Base-by-base conservation (phyloP, 1,140 invertebrate genomes). In the Caenorhabditis brenneri region DNA sequence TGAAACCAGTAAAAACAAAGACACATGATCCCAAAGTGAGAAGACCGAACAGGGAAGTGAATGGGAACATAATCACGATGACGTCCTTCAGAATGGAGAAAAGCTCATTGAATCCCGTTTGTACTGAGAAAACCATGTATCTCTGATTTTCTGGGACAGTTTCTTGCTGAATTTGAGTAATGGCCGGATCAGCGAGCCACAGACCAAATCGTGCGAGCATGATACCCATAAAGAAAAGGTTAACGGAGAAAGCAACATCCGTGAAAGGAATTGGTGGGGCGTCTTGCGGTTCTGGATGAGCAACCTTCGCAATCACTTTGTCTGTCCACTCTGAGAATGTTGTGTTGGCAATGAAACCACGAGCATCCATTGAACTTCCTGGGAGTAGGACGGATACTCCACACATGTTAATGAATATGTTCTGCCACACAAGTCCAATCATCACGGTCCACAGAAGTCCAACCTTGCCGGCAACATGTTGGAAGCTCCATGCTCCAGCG, bases 311-410 rank as follows among this genome's bases (percentile, higher is more conserved):
- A 22, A 60, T 19, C 16, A 22, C 53, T 36, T 53, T 36, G 24
- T 36, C 49, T 15, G n/a, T 31, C 46, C 24, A 82, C 33, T 46
- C 24, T 0, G 19, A n/a, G 1, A 42, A 6, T 6, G 36, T 46
- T 2, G 36, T 74, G 27, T 84, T 78, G 9, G 19, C 53, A 22
- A 81, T 29, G 85, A 74, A 87, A 79, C 86, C 80, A 81, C 85
- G 4, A 22, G 90, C 89, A 84, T 92, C 90, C 88, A 93, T 93
- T 0, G 93, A 93, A 58, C 92, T 93, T 10, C 93, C 93, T 0
- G 92, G 92, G 6, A 91, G 84, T 87, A 92, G 93, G 19, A 93
- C 90, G 0, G 93, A 93, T 0, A 91, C 88, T 7, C 93, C 90
- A 88, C 92, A 93, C 15, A 93, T 81, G 22, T 85, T 84, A 22